Evolutionary conservation across 2,797 vertebrate genomes (phyloP).

Genomic region (Thripadectes ignobilis): DNA sequence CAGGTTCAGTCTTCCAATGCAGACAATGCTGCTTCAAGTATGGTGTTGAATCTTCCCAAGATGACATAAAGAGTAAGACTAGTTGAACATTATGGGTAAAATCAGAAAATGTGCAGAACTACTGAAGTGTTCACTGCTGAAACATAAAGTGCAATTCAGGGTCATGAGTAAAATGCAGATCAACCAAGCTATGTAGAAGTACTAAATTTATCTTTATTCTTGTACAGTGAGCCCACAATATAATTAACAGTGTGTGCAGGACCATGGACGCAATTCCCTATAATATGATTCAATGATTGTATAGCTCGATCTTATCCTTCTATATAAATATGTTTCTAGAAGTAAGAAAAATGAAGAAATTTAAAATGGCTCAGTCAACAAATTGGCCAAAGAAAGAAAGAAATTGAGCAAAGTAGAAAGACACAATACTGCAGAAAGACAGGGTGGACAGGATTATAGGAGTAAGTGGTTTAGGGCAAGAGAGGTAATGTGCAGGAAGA

Average conservation of each 20-base stretch:
- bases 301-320: background rate
- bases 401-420: background rate
- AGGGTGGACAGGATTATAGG: background rate
- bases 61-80: background rate
- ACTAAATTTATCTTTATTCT: background rate
- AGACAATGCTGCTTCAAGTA: background rate
- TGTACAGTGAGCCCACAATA: background rate
- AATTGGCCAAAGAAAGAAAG: background rate
- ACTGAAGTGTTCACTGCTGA: background rate
- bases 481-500: slow-evolving; percentile 14
- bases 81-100: background rate
- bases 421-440: background rate
- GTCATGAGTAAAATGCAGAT: background rate
- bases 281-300: background rate
- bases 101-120: background rate
- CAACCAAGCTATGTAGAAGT: background rate
- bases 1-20: background rate
- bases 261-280: background rate
- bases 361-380: background rate
- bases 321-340: background rate
- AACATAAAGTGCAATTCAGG: background rate
- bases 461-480: background rate
- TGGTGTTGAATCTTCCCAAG: background rate
- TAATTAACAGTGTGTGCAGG: background rate
- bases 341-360: background rate